Percentiles rank a stretch among this genome's conserved stretches.
Evolutionary conservation across 2,113 vertebrate species (phyloP).

Genomic region (human (Homo sapiens)): GRCh38 chr17:38960001-38960500

Average conservation of each 20-base stretch:
- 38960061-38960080: no score
- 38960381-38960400: constrained; percentile 55
- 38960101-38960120: constrained; percentile 40
- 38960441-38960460: constrained; percentile 1
- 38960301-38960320: constrained; percentile 27
- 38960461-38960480: constrained; percentile 25
- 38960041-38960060: no score
- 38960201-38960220: neutral
- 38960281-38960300: constrained; percentile 57
- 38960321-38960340: constrained; percentile 49
- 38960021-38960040: no score
- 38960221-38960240: neutral
- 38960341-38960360: constrained; percentile 50
- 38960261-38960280: neutral
- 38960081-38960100: no score
- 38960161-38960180: neutral
- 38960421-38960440: constrained; percentile 14
- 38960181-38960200: neutral
- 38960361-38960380: constrained; percentile 12
- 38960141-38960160: constrained; percentile 36
- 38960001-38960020: no score
- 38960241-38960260: neutral
- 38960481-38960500: constrained; percentile 38
- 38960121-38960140: constrained; percentile 69
- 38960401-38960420: constrained; percentile 35